Percentiles rank a stretch among this genome's conserved stretches.
phyloP scores from a whole-genome alignment of 1,140 invertebrate species.

The Listronotus oregonensis region DNA sequence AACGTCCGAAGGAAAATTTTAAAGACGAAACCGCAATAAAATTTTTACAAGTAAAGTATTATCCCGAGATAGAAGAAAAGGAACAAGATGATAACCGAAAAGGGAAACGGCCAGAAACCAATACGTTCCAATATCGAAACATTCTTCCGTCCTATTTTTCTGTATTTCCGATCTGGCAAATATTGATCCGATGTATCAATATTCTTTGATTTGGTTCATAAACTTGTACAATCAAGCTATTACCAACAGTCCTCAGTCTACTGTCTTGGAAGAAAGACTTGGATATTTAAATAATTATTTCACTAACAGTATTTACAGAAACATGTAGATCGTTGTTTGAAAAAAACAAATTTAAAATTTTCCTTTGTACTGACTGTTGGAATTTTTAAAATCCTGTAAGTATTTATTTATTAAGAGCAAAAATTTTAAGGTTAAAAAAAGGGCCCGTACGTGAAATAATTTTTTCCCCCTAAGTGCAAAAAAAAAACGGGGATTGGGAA shows the following conservation, averaged over 20 bases:
- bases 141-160: conserved; percentile 90
- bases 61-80: conserved; percentile 86
- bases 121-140: conserved; percentile 85
- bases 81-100: conserved; percentile 77
- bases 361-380: conserved; percentile 85
- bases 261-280: conserved; percentile 68
- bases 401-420: no score
- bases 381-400: conserved; percentile 68
- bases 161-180: conserved; percentile 88
- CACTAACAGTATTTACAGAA: conserved; percentile 86
- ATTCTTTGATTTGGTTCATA: conserved; percentile 88
- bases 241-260: conserved; percentile 70
- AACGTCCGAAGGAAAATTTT: conserved; percentile 92
- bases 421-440: no score
- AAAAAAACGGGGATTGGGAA: no score
- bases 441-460: no score
- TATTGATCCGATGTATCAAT: conserved; percentile 97
- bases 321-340: conserved; percentile 90
- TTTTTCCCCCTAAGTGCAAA: no score
- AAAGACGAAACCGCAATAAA: conserved; percentile 96
- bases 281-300: conserved; percentile 79
- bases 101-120: conserved; percentile 83
- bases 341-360: conserved; percentile 92
- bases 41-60: conserved; percentile 89
- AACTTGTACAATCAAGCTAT: conserved; percentile 83